phyloP scores from a whole-genome alignment of 2,113 vertebrate genomes.

The Pterophyllum scalare region DNA sequence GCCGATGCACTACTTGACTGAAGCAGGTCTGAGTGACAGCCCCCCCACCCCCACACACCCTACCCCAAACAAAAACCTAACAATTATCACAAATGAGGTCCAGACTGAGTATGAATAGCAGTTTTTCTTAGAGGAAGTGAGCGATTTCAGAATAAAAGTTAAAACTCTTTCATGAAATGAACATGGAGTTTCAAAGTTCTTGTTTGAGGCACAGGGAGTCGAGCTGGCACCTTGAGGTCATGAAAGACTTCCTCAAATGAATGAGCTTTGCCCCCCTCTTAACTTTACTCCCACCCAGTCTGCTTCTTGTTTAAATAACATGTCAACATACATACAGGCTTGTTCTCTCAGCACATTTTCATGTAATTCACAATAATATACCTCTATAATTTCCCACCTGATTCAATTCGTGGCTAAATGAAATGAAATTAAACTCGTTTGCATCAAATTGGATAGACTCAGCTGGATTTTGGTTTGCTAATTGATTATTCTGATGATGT shows the following conservation, averaged over 20 bases:
- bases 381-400: slow-evolving; percentile 62
- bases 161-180: not conserved
- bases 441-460: slow-evolving; percentile 73
- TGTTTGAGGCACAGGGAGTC: slow-evolving; percentile 21
- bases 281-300: not conserved
- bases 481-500: slow-evolving; percentile 72
- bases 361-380: slow-evolving; percentile 51
- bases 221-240: slow-evolving; percentile 64
- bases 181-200: slow-evolving; percentile 5
- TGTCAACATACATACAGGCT: slow-evolving; percentile 51
- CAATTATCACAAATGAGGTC: slow-evolving; percentile 18
- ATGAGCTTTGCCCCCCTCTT: slow-evolving; percentile 1
- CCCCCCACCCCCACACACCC: not conserved
- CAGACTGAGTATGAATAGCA: not conserved
- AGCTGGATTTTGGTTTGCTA: slow-evolving; percentile 62
- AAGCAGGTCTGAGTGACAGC: slow-evolving; percentile 28
- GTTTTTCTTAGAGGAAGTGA: not conserved
- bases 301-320: slow-evolving; percentile 63
- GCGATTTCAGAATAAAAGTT: slow-evolving; percentile 21
- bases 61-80: slow-evolving; percentile 45
- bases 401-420: slow-evolving; percentile 65
- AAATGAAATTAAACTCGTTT: slow-evolving; percentile 76
- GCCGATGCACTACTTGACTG: slow-evolving; percentile 41
- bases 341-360: slow-evolving; percentile 34
- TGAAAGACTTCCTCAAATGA: slow-evolving; percentile 27